Conservation (phyloP, 1,140 invertebrate genomes). For the Calliphora vicina region DNA sequence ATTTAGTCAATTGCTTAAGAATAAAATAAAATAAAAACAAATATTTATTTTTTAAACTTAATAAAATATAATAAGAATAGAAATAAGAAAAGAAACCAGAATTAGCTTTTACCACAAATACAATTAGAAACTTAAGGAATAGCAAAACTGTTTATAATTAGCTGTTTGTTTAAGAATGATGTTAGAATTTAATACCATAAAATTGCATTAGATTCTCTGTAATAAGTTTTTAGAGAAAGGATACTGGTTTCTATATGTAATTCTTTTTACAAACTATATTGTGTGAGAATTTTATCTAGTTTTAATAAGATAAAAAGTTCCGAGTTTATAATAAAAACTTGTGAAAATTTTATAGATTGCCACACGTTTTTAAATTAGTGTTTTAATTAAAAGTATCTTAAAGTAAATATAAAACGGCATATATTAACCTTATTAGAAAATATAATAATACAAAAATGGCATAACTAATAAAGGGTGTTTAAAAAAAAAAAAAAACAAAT, state of each 20-base stretch:
- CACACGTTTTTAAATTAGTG: background rate
- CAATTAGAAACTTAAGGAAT: too few species aligned
- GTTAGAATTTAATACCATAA: slow-evolving; percentile 15
- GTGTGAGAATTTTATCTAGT: background rate
- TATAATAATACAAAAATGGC: too few species aligned
- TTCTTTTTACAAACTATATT: background rate
- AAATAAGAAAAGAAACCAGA: background rate
- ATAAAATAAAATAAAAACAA: slow-evolving; percentile 1
- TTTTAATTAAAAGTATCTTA: too few species aligned
- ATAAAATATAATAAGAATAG: background rate
- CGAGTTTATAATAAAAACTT: background rate
- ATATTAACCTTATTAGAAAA: too few species aligned
- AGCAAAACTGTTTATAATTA: background rate
- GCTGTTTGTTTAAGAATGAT: background rate
- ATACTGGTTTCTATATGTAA: background rate
- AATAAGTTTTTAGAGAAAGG: background rate
- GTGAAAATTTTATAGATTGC: background rate
- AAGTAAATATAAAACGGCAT: too few species aligned
- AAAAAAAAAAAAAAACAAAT: too few species aligned
- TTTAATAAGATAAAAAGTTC: too few species aligned
- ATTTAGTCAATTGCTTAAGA: slow-evolving; percentile 24
- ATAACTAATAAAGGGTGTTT: too few species aligned
- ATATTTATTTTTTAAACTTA: background rate
- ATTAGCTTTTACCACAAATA: background rate
- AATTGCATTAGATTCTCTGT: slow-evolving; percentile 18